These are phyloP conservation scores for Colostygia pectinataria DNA, from an alignment of 2,888 invertebrate genomes.

Conservation along the genomic window DNA sequence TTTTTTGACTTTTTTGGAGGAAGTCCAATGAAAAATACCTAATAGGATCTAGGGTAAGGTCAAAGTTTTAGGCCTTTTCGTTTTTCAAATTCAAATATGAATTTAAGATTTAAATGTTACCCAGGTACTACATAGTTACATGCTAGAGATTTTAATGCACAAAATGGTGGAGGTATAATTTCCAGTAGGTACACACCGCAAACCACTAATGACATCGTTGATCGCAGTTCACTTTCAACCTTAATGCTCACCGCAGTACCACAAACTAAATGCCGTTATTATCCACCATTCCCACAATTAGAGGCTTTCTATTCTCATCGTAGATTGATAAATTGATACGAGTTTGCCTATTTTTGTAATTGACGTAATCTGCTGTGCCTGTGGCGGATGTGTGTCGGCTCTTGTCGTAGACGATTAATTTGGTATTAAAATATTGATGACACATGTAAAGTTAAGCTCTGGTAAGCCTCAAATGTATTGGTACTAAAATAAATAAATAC, in stretches of 20 bases:
- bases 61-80: no score
- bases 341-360: conserved; percentile 5
- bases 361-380: conserved; percentile 10
- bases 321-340: conserved; percentile 8
- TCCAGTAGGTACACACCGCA: conserved; percentile 8
- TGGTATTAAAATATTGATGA: conserved; percentile 6
- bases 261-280: conserved; percentile 20
- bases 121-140: no score
- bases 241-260: conserved; percentile 11
- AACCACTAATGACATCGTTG: conserved; percentile 18
- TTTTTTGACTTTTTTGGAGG: no score
- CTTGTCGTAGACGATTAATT: neutral
- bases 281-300: conserved; percentile 21
- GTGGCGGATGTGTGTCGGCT: neutral
- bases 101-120: no score
- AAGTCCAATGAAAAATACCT: no score
- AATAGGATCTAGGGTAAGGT: no score
- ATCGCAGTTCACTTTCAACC: conserved; percentile 17
- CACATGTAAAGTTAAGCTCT: conserved; percentile 11
- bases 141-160: no score
- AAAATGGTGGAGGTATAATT: neutral
- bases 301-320: conserved; percentile 17
- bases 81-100: no score
- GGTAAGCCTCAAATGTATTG: neutral
- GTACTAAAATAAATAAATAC: neutral